Evolutionary conservation across 2,113 vertebrate genomes (phyloP).

Genomic region (Stictonetta naevosa): DNA sequence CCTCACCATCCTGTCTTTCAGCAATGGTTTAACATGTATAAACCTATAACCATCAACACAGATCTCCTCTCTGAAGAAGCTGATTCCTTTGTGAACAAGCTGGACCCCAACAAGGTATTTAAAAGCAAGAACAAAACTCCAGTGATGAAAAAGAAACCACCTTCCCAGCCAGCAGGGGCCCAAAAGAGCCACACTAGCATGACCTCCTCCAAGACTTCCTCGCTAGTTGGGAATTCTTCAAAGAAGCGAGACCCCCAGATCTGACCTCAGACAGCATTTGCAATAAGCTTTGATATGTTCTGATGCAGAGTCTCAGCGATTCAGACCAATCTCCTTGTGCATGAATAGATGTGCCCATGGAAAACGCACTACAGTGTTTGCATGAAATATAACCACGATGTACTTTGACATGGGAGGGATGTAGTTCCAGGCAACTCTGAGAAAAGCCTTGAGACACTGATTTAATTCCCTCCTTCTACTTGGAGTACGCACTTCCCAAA

Average conservation of each 20-base stretch:
- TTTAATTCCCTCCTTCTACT: background rate
- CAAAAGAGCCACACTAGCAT: conserved; percentile 69
- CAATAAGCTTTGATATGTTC: too few species aligned
- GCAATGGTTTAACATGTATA: conserved; percentile 98
- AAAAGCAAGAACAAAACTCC: conserved; percentile 87
- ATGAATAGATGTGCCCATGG: too few species aligned
- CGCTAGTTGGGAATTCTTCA: conserved; percentile 36
- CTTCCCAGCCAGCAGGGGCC: conserved; percentile 63
- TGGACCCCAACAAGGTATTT: conserved; percentile 92
- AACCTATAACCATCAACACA: conserved; percentile 86
- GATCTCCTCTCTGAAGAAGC: conserved; percentile 79
- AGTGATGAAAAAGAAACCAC: conserved; percentile 86
- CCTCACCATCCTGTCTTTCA: conserved; percentile 56
- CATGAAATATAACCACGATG: too few species aligned
- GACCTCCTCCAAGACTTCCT: conserved; percentile 68
- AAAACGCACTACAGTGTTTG: too few species aligned
- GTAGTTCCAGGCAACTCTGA: background rate
- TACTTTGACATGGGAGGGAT: too few species aligned
- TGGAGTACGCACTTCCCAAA: background rate
- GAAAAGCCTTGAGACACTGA: background rate
- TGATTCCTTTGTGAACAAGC: conserved; percentile 86
- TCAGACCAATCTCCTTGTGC: too few species aligned
- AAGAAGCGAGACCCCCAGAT: conserved; percentile 35
- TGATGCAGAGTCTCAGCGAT: too few species aligned
- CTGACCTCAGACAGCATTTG: background rate